A percentile compares a stretch with the other conserved stretches of the same genome.
Conservation (phyloP, 2,888 invertebrate species). For the Oscheius sp. region DNA sequence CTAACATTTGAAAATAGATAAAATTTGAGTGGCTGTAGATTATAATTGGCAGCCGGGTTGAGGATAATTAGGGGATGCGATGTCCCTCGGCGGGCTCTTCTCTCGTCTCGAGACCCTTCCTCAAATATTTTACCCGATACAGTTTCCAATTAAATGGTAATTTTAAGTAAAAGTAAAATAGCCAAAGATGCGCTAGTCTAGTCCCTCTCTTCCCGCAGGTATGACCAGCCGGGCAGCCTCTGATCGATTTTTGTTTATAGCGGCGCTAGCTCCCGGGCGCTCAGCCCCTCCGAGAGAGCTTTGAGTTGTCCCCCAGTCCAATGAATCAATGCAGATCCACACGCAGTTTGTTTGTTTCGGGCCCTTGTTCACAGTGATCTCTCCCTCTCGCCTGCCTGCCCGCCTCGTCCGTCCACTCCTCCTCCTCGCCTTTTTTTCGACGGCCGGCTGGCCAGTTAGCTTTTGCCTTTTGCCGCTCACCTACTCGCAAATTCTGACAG, state of each 20-base stretch:
- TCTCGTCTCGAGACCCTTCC: too few relatives aligned
- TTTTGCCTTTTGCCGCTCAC: constrained; percentile 21
- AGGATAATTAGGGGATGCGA: too few relatives aligned
- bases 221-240: constrained; percentile 33
- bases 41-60: too few relatives aligned
- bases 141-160: neutral
- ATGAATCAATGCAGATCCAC: too few relatives aligned
- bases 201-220: constrained; percentile 19
- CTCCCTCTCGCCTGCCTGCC: neutral
- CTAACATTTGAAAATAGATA: too few relatives aligned
- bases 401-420: constrained; percentile 32
- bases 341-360: too few relatives aligned
- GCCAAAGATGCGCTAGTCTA: constrained; percentile 14
- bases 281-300: neutral
- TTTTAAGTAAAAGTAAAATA: neutral
- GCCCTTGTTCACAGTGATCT: too few relatives aligned
- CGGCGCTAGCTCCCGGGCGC: constrained; percentile 33
- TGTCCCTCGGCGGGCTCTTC: too few relatives aligned
- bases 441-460: constrained; percentile 1
- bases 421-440: constrained; percentile 14
- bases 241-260: constrained; percentile 41
- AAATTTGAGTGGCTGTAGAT: too few relatives aligned
- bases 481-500: constrained; percentile 26
- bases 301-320: too few relatives aligned
- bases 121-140: too few relatives aligned